These are phyloP conservation scores for Barypeithes pellucidus DNA, from an alignment of 2,888 invertebrate genomes.

Conservation along the genomic window DNA sequence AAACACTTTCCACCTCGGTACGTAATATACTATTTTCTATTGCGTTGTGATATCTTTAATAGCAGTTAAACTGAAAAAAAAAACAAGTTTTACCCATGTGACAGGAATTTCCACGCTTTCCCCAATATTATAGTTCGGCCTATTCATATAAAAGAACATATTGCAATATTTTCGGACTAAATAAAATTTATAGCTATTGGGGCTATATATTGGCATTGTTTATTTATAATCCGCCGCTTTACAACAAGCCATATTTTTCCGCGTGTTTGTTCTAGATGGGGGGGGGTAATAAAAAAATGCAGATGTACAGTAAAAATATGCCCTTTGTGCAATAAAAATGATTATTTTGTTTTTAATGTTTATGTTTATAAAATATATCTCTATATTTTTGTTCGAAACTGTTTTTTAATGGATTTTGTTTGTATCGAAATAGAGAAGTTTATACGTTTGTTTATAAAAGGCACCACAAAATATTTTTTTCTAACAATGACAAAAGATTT, in stretches of 20 bases:
- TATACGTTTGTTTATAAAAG: no score
- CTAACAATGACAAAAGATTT: no score
- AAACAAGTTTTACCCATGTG: no score
- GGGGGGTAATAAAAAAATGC: slow-evolving; percentile 20
- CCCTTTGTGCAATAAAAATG: slow-evolving; percentile 12
- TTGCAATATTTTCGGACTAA: slow-evolving; percentile 18
- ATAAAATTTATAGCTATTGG: slow-evolving; percentile 24
- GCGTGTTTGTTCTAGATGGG: slow-evolving; percentile 13
- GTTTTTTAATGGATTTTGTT: neutral
- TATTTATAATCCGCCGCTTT: slow-evolving; percentile 22
- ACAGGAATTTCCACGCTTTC: neutral
- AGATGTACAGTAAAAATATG: slow-evolving; percentile 20
- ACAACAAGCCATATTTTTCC: slow-evolving; percentile 18
- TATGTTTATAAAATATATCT: neutral
- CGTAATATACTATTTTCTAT: no score
- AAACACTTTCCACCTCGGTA: no score
- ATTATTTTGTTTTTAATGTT: slow-evolving; percentile 10
- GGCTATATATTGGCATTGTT: slow-evolving; percentile 27
- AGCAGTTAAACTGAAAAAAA: no score
- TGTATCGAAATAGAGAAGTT: neutral
- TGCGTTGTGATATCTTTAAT: no score
- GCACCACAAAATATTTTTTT: no score
- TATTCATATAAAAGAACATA: slow-evolving; percentile 21
- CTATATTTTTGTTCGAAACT: neutral
- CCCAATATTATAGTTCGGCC: neutral